Base-by-base conservation (phyloP, 2,797 vertebrate genomes). In the Pteronotus mesoamericanus region DNA sequence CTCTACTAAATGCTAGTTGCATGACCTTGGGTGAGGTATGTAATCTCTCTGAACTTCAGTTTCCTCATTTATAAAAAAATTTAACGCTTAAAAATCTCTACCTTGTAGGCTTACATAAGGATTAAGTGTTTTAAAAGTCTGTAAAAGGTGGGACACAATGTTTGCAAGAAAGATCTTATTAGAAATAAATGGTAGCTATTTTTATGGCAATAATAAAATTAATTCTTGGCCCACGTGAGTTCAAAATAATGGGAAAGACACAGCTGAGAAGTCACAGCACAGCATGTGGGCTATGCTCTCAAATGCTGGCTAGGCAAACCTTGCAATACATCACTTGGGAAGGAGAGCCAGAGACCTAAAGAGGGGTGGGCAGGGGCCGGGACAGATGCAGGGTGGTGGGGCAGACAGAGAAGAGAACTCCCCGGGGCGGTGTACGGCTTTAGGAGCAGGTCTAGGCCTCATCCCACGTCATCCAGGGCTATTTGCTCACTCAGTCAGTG, bases 141-240 rank as follows among this genome's bases (percentile, higher is more conserved):
- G 42, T 46, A 89, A 93, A 34, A 32, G 16, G 34, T 72, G 7
- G 7, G 12, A 75, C 18, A 46, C 57, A 46, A 22, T 51, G 26
- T 75, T 92, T 53, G 48, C 16, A 88, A 90, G 89, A 83, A 95
- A 24, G n/a, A 5, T 57, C 77, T 83, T 77, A 66, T 69, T 87
- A 82, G 85, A 97, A 91, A 89, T 79, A 42, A 68, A 79, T 46
- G 90, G 46, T 48, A 78, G 71, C 34, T 74, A 82, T 90, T 82
- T 95, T 97, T 61, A 86, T 72, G 34, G n/a, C 69, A 74, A 77
- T 57, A 77, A 55, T 53, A 57, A 88, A 68, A 83, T 75, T 86
- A 53, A 85, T 86, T 92, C 46, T 74, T 79, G 32, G 29, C 19
- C 66, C 3, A 22, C 64, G 6, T 22, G 32, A 79, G 32, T 85